Conservation (phyloP, 2,113 vertebrate genomes). For the Mixornis gularis region DNA sequence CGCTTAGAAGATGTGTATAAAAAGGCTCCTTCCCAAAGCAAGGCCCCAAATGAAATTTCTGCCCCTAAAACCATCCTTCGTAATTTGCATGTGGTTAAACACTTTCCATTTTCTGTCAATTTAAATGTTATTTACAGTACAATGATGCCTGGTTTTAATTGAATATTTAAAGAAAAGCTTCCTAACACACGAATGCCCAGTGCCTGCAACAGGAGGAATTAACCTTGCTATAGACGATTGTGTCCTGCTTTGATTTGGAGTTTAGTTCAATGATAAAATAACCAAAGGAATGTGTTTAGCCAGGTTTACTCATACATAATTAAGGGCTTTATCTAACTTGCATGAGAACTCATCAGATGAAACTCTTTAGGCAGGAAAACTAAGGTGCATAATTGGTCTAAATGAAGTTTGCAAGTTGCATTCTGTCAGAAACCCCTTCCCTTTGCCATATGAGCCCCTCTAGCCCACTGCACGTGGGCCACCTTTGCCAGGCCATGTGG, state of each 20-base stretch:
- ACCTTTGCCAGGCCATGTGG: neutral
- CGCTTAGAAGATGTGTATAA: neutral
- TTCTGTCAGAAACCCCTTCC: neutral
- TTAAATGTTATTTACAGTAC: slow-evolving; percentile 13
- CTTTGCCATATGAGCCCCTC: neutral
- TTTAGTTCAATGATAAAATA: neutral
- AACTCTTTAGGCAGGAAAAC: neutral
- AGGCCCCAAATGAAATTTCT: slow-evolving; percentile 1
- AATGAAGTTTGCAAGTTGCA: neutral
- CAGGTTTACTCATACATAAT: slow-evolving; percentile 8
- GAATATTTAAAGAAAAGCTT: neutral
- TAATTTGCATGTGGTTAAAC: slow-evolving; percentile 10
- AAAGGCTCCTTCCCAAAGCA: neutral
- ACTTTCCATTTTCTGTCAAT: slow-evolving; percentile 5
- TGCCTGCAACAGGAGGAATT: neutral
- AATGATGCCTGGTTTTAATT: neutral
- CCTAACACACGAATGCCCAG: neutral
- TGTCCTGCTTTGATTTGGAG: neutral
- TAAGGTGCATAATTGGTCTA: neutral
- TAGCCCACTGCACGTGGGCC: accelerated
- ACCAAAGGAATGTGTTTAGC: neutral
- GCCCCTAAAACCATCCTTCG: neutral
- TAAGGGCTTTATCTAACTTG: neutral
- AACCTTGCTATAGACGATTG: neutral
- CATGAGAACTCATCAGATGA: neutral